These are phyloP conservation scores for Trochalopteron elliotii DNA, from an alignment of 2,113 vertebrate species.

Conservation along the genomic window DNA sequence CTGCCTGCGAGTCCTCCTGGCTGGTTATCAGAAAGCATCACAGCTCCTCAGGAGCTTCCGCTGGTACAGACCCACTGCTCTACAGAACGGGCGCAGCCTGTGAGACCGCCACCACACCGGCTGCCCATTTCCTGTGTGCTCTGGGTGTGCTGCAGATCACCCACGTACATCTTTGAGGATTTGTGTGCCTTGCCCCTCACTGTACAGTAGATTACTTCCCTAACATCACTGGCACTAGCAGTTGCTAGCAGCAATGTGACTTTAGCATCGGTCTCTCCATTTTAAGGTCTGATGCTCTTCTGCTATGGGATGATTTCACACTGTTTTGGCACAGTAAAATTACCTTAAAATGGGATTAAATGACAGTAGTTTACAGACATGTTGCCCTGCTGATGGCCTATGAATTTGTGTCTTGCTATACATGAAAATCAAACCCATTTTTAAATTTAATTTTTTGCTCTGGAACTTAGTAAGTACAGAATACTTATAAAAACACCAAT, in stretches of 20 bases:
- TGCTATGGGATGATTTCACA: neutral
- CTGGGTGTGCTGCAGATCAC: neutral
- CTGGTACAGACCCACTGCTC: neutral
- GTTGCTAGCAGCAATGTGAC: neutral
- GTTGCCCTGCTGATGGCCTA: neutral
- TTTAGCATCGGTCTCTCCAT: neutral
- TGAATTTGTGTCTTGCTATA: neutral
- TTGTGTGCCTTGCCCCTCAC: neutral
- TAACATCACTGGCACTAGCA: neutral
- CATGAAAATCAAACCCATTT: neutral
- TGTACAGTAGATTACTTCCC: neutral
- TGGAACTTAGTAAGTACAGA: neutral
- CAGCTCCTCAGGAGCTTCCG: accelerated
- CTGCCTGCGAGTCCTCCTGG: neutral
- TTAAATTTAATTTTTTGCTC: neutral
- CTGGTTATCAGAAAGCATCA: neutral
- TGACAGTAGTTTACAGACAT: neutral
- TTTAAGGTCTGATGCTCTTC: neutral
- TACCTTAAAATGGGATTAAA: neutral
- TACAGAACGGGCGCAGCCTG: accelerated
- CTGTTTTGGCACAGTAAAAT: neutral
- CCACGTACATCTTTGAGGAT: neutral
- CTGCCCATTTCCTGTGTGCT: neutral
- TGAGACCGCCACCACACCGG: neutral
- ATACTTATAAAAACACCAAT: neutral